phyloP scores from a whole-genome alignment of 2,113 vertebrate species.

The Butorides virescens region DNA sequence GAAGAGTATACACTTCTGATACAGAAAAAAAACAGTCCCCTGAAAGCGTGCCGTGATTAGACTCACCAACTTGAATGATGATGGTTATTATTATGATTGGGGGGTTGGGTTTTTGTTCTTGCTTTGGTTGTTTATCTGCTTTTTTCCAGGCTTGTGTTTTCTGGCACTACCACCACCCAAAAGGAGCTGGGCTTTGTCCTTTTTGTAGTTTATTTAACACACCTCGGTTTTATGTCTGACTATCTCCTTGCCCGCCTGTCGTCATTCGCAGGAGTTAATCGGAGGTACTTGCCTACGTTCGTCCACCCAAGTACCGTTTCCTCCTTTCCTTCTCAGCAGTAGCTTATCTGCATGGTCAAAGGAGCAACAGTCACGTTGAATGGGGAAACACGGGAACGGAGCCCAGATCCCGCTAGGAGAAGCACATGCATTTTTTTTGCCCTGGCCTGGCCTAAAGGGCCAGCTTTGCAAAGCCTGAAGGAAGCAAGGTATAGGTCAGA shows the following conservation, averaged over 20 bases:
- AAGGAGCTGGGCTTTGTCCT: background rate
- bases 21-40: background rate
- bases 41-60: background rate
- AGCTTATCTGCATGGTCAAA: conserved; percentile 5
- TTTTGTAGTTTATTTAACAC: background rate
- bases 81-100: background rate
- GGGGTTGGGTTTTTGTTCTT: background rate
- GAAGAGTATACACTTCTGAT: background rate
- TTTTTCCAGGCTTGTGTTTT: background rate
- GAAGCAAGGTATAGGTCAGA: background rate
- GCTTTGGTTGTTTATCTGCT: background rate
- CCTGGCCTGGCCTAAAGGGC: background rate
- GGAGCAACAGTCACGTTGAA: background rate
- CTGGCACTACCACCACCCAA: background rate
- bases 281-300: background rate
- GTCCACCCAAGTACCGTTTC: background rate
- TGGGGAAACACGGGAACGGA: background rate
- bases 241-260: background rate
- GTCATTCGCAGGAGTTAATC: background rate
- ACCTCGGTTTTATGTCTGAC: background rate
- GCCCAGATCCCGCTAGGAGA: background rate
- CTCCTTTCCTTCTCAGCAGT: background rate
- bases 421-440: background rate
- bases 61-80: background rate
- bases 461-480: background rate